phyloP scores from a whole-genome alignment of 2,113 vertebrate species.

The Antechinus stuartii region DNA sequence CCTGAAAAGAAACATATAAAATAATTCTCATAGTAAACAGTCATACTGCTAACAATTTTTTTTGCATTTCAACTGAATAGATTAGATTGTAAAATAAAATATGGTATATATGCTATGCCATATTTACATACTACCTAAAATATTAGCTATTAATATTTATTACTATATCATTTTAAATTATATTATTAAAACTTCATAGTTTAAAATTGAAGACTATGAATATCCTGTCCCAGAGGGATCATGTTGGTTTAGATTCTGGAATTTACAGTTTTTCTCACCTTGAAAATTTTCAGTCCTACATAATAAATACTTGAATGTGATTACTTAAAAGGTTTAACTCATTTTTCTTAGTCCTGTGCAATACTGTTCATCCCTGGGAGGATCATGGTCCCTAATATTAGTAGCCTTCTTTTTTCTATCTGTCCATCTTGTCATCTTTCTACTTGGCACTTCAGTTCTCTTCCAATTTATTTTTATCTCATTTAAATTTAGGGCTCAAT shows the following conservation, averaged over 20 bases:
- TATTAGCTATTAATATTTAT: neutral
- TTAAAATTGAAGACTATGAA: neutral
- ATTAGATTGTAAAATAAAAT: neutral
- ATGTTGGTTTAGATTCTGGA: neutral
- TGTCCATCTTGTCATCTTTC: slow-evolving; percentile 76
- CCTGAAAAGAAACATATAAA: neutral
- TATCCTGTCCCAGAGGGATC: neutral
- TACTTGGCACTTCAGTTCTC: slow-evolving; percentile 72
- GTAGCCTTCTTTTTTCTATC: slow-evolving; percentile 71
- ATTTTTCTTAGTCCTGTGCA: slow-evolving; percentile 67
- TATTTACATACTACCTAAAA: neutral
- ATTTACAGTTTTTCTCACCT: slow-evolving; percentile 19
- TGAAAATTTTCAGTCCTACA: slow-evolving; percentile 43
- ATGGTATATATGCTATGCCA: no score
- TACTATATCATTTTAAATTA: neutral
- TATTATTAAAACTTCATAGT: neutral
- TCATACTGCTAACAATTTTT: neutral
- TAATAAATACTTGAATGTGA: slow-evolving; percentile 69
- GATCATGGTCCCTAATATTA: slow-evolving; percentile 71
- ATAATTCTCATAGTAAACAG: neutral
- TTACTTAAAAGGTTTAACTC: slow-evolving; percentile 58
- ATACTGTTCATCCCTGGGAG: neutral
- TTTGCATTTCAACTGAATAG: neutral
- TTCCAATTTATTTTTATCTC: slow-evolving; percentile 83
- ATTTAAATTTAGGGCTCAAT: slow-evolving; percentile 87